These are phyloP conservation scores for Xanthia togata DNA, from an alignment of 2,888 invertebrate species.

Conservation along the genomic window DNA sequence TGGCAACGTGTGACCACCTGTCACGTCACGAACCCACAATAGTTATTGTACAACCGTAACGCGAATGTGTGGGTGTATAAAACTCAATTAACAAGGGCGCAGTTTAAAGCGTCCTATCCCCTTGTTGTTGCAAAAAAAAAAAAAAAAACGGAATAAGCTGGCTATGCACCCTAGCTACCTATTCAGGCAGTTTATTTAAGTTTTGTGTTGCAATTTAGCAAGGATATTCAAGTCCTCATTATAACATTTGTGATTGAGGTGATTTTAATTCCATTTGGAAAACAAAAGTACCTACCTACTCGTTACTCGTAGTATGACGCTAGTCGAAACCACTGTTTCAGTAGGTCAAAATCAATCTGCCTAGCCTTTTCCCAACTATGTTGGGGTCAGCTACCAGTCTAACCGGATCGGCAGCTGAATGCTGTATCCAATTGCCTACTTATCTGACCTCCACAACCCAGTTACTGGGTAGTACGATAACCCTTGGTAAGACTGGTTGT, in stretches of 20 bases:
- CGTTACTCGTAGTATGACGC: too few species aligned
- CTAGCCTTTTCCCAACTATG: too few species aligned
- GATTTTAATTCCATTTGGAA: slow-evolving; percentile 6
- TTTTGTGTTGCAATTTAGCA: slow-evolving; percentile 34
- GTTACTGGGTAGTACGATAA: too few species aligned
- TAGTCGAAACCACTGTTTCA: too few species aligned
- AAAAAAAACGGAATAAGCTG: slow-evolving; percentile 62
- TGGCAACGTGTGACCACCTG: slow-evolving; percentile 74
- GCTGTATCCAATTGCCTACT: too few species aligned
- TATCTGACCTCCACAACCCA: too few species aligned
- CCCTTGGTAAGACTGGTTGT: too few species aligned
- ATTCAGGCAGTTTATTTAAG: slow-evolving; percentile 50
- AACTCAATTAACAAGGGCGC: slow-evolving; percentile 79
- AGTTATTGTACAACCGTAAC: slow-evolving; percentile 32
- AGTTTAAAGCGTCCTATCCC: slow-evolving; percentile 76
- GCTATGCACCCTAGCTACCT: slow-evolving; percentile 67
- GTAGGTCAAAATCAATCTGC: too few species aligned
- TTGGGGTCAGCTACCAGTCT: too few species aligned
- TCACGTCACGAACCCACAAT: slow-evolving; percentile 58
- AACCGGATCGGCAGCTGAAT: too few species aligned
- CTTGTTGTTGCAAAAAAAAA: slow-evolving; percentile 67
- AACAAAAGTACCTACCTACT: not conserved
- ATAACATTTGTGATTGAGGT: slow-evolving; percentile 9
- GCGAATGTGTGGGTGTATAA: slow-evolving; percentile 59
- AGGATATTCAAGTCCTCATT: slow-evolving; percentile 15